Evolutionary conservation across 2,888 invertebrate species (phyloP), one percentile per base, ranked within the genome.

Genomic region (Nesidiocoris tenuis): DNA sequence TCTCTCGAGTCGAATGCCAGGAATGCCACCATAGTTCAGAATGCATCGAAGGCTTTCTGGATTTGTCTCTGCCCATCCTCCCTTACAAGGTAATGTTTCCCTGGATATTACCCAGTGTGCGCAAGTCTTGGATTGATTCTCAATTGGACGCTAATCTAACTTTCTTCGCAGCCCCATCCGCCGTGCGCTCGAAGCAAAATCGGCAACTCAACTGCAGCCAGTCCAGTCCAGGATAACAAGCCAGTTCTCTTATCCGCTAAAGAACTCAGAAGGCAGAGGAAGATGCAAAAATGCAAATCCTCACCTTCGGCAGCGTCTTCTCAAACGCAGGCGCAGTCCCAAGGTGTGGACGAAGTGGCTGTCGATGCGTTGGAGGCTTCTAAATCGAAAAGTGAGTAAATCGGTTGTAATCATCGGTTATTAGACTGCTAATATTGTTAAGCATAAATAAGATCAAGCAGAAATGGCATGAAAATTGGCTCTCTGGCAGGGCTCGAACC

Each of bases 51-150:
- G 92, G 61, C 23, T 98, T 99, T 84, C 87, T 98, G 74, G 98
- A 99, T 84, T 87, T 99, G 79, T 97, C 97, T 77, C 87, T 99
- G 78, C 96, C 98, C 0, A 92, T 98, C 19, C 89, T 89, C 65
- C 87, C 89, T 1, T 90, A 90, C 79, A 89, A 92, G 80, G 82
- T 82, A 68, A 71, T 54, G 17, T 21, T 59, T n/a, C 16, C 54
- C n/a, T n/a, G n/a, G n/a, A n/a, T n/a, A n/a, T n/a, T 39, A 39
- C 12, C 12, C 39, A 39, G 39, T 39, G 12, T 7, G 39, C 12
- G 12, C 5, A 39, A 39, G 12, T 39, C 12, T 39, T 39, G 5
- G 39, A 39, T 3, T 39, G 12, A 39, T 39, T 39, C 39, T 39
- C 39, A n/a, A n/a, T n/a, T n/a, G n/a, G n/a, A n/a, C n/a, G n/a